A percentile compares a stretch with the other conserved stretches of the same genome.
Conservation (phyloP, 2,797 vertebrate species). For the Thamnophis elegans region DNA sequence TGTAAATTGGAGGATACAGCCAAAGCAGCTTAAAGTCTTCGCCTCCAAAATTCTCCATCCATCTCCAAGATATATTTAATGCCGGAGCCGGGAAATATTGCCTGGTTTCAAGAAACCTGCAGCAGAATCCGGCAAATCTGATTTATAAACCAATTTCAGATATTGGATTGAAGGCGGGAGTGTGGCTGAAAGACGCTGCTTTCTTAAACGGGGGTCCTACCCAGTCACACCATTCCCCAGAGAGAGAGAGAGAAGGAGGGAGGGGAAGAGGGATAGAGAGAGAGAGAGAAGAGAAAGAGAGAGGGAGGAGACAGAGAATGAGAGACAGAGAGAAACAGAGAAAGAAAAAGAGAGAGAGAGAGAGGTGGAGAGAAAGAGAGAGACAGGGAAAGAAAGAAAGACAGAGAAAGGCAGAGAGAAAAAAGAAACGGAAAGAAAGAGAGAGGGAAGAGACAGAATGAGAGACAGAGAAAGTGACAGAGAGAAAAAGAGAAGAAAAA, state of each 20-base stretch:
- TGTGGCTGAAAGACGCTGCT: not conserved
- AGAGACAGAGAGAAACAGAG: no score
- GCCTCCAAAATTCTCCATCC: not conserved
- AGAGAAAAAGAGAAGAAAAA: not conserved
- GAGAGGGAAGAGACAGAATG: rapidly evolving
- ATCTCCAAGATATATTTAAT: not conserved
- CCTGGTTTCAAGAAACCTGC: not conserved
- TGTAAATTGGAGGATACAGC: not conserved
- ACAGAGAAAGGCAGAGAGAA: not conserved
- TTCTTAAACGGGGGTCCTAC: no score
- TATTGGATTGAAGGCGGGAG: not conserved
- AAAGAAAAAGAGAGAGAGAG: no score
- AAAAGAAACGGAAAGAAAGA: no score
- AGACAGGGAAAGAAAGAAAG: no score
- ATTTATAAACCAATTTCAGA: not conserved
- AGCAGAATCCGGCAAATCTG: not conserved
- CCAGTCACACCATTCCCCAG: not conserved
- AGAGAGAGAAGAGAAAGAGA: no score
- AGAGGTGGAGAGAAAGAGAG: no score
- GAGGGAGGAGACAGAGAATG: no score
- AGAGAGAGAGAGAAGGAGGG: not conserved
- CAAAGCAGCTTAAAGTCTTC: not conserved
- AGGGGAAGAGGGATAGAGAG: no score
- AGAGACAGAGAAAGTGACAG: not conserved
- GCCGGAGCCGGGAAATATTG: not conserved